Evolutionary conservation across 2,797 vertebrate genomes (phyloP).

Genomic region (Pempheris klunzingeri): DNA sequence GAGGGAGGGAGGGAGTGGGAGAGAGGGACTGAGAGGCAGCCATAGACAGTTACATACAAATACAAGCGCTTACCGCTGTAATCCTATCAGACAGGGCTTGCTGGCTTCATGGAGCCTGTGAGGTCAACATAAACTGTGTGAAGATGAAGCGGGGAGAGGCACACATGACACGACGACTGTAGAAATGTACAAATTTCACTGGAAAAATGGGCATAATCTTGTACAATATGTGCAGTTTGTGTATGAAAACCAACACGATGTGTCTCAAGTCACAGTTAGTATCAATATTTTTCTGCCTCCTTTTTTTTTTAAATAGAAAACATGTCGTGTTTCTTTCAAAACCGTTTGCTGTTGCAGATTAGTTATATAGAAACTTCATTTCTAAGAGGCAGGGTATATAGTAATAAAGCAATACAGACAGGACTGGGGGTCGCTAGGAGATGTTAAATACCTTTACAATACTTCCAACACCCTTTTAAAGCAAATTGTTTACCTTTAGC

Average conservation of each 20-base stretch:
- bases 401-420: no score
- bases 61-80: conserved; percentile 63
- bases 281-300: not conserved
- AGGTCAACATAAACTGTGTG: conserved; percentile 53
- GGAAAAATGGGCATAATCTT: not conserved
- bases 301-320: no score
- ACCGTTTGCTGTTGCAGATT: not conserved
- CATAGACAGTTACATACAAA: conserved; percentile 50
- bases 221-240: not conserved
- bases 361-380: not conserved
- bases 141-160: conserved; percentile 3
- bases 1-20: not conserved
- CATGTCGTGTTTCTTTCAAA: not conserved
- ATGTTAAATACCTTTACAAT: no score
- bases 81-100: conserved; percentile 67
- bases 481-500: no score
- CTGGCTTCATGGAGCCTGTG: conserved; percentile 35
- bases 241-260: not conserved
- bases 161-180: not conserved
- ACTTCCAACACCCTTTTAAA: no score
- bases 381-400: no score
- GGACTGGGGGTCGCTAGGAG: no score
- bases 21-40: conserved; percentile 20
- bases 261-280: not conserved
- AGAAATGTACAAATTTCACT: not conserved